A percentile compares a stretch with the other conserved stretches of the same genome.
Conservation (phyloP, 2,797 vertebrate species). For the Aulostomus chinensis region DNA sequence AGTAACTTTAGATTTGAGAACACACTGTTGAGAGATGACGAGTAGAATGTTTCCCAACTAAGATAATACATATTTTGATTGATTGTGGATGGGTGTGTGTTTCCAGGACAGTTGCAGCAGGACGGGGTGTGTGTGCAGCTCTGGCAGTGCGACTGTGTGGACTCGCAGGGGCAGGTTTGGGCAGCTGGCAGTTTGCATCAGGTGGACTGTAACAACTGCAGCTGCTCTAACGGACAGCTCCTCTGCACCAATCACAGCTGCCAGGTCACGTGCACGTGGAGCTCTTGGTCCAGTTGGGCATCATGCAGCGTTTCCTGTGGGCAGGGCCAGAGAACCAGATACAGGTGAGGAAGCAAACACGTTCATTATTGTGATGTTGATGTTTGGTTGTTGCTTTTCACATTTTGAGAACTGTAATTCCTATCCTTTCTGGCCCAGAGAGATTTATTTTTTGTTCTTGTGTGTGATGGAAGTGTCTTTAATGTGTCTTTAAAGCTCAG, state of each 20-base stretch:
- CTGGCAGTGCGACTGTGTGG: slow-evolving; percentile 87
- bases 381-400: no score
- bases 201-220: slow-evolving; percentile 86
- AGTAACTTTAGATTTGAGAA: no score
- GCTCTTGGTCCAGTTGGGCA: slow-evolving; percentile 89
- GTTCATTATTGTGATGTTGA: neutral
- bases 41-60: no score
- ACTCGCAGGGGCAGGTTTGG: slow-evolving; percentile 83
- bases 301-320: slow-evolving; percentile 85
- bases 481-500: no score
- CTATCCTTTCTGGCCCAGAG: no score
- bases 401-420: no score
- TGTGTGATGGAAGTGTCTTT: no score
- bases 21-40: no score
- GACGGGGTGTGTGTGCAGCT: slow-evolving; percentile 81
- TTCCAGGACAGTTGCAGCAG: slow-evolving; percentile 81
- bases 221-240: slow-evolving; percentile 81
- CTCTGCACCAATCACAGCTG: slow-evolving; percentile 83
- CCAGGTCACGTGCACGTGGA: slow-evolving; percentile 81
- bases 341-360: slow-evolving; percentile 73
- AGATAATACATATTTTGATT: neutral
- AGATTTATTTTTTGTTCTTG: no score
- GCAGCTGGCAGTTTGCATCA: slow-evolving; percentile 83
- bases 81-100: slow-evolving; percentile 15
- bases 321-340: slow-evolving; percentile 79